Percentiles rank a stretch among this genome's conserved stretches.
Evolutionary conservation across 1,140 invertebrate species (phyloP).

Genomic region (Globodera ellingtonae): DNA sequence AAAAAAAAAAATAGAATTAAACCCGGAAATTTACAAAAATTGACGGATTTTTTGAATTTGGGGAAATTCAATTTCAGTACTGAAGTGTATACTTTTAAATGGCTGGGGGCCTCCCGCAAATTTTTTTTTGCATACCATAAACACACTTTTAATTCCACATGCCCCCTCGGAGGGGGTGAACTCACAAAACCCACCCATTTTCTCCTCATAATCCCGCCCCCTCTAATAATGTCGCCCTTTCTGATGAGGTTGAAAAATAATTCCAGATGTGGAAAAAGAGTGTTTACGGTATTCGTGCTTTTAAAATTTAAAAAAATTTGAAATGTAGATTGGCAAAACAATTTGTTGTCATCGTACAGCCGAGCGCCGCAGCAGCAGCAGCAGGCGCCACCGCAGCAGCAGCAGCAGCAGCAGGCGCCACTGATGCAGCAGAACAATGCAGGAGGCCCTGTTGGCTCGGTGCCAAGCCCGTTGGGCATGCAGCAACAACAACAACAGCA

Average conservation of each 20-base stretch:
- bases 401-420: slow-evolving; percentile 11
- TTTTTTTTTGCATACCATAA: neutral
- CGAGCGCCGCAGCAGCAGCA: slow-evolving; percentile 11
- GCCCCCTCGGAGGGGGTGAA: too few relatives aligned
- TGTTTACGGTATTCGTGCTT: neutral
- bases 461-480: slow-evolving; percentile 6
- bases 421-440: neutral
- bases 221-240: too few relatives aligned
- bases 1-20: neutral
- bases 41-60: too few relatives aligned
- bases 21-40: neutral
- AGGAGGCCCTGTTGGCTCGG: neutral
- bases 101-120: too few relatives aligned
- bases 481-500: neutral
- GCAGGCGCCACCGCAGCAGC: slow-evolving; percentile 1
- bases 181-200: too few relatives aligned
- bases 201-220: too few relatives aligned
- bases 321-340: slow-evolving; percentile 47
- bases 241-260: too few relatives aligned
- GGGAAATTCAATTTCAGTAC: too few relatives aligned
- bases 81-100: too few relatives aligned
- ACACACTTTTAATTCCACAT: too few relatives aligned
- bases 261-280: too few relatives aligned
- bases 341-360: slow-evolving; percentile 41
- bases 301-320: neutral